phyloP scores from a whole-genome alignment of 2,113 vertebrate genomes.

The Scartelaos histophorus region DNA sequence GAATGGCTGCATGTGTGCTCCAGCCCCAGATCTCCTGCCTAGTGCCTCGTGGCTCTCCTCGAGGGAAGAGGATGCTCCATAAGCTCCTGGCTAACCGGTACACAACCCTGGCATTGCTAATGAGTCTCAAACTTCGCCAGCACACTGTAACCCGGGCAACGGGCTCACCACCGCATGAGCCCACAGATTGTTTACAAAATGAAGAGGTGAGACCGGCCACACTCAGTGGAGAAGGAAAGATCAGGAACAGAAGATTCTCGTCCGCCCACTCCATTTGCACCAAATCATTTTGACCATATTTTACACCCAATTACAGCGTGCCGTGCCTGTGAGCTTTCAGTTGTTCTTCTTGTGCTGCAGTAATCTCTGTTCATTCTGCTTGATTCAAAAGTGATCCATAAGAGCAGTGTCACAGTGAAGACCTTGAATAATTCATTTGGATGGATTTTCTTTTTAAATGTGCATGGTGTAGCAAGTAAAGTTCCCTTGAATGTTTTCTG shows the following conservation, averaged over 20 bases:
- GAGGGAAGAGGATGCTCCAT: conserved; percentile 39
- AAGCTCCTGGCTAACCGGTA: conserved; percentile 60
- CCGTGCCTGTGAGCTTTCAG: background rate
- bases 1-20: conserved; percentile 22
- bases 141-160: conserved; percentile 72
- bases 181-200: conserved; percentile 67
- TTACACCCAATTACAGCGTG: conserved; percentile 12
- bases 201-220: conserved; percentile 46
- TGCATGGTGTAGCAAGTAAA: background rate
- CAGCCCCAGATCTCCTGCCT: conserved; percentile 37
- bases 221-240: conserved; percentile 12
- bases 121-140: conserved; percentile 61
- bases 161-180: conserved; percentile 43
- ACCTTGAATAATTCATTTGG: conserved; percentile 28
- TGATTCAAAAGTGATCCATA: conserved; percentile 3
- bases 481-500: background rate
- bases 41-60: conserved; percentile 47
- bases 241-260: conserved; percentile 18
- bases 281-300: conserved; percentile 4
- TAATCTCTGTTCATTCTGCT: conserved; percentile 2
- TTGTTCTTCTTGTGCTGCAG: conserved; percentile 3
- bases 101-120: conserved; percentile 71
- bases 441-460: background rate
- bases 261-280: background rate
- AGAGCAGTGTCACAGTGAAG: conserved; percentile 5